A percentile compares a stretch with the other conserved stretches of the same genome.
phyloP scores from a whole-genome alignment of 2,797 vertebrate species.

The Onychomys torridus region DNA sequence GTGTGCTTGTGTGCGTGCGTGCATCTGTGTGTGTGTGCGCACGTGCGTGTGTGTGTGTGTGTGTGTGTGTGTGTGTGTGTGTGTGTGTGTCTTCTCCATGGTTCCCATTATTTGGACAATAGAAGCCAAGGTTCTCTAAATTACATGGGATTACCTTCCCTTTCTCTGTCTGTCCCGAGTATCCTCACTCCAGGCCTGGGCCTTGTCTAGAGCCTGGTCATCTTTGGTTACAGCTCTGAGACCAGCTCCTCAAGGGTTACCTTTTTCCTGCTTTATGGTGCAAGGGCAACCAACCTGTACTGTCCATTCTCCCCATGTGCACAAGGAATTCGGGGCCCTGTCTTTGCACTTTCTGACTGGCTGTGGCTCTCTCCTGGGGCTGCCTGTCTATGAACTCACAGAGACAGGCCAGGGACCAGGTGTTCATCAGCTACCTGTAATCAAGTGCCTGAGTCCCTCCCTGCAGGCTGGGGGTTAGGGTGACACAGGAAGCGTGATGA shows the following conservation, averaged over 20 bases:
- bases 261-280: rapidly evolving
- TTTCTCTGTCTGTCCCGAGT: background rate
- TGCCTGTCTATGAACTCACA: background rate
- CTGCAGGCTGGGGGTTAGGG: rapidly evolving
- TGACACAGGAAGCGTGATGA: no score
- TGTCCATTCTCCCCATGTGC: rapidly evolving
- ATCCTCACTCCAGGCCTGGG: rapidly evolving
- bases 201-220: background rate
- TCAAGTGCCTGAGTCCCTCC: rapidly evolving
- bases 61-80: background rate
- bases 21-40: no score
- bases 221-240: background rate
- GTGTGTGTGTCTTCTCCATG: background rate
- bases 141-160: no score
- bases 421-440: background rate
- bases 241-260: rapidly evolving
- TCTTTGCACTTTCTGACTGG: rapidly evolving
- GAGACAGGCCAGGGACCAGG: background rate
- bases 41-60: background rate
- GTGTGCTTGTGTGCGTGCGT: no score
- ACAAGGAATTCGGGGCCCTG: rapidly evolving
- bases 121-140: background rate
- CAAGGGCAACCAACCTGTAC: no score
- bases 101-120: background rate
- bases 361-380: rapidly evolving